A percentile compares a stretch with the other conserved stretches of the same genome.
phyloP scores from a whole-genome alignment of 2,797 vertebrate species.

The Cynodonichthys magdalenae region DNA sequence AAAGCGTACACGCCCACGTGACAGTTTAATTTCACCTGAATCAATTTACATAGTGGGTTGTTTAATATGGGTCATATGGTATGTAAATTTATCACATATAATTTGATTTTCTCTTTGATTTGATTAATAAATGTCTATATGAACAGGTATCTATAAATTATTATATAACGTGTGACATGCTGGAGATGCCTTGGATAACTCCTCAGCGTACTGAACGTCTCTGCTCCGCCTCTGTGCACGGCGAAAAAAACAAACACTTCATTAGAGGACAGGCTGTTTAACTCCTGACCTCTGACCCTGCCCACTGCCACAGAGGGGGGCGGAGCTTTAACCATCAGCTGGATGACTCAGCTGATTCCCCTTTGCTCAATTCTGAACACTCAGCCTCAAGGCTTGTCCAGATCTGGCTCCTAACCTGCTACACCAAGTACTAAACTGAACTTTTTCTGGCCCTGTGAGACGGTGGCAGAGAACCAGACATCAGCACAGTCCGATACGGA shows the following conservation, averaged over 20 bases:
- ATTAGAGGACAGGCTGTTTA: conserved; percentile 59
- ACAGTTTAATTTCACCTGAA: conserved; percentile 74
- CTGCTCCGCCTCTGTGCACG: conserved; percentile 58
- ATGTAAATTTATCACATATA: conserved; percentile 75
- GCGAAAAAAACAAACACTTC: conserved; percentile 60
- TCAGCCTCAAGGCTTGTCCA: conserved; percentile 56
- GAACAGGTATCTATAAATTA: conserved; percentile 76
- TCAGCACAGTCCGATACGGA: conserved; percentile 60
- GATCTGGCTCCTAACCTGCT: conserved; percentile 52
- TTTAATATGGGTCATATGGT: conserved; percentile 77
- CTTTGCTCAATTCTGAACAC: conserved; percentile 52
- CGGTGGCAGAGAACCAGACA: conserved; percentile 57
- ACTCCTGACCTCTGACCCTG: conserved; percentile 62
- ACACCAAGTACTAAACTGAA: conserved; percentile 62
- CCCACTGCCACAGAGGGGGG: conserved; percentile 66
- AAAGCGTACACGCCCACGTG: conserved; percentile 73
- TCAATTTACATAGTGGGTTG: conserved; percentile 77
- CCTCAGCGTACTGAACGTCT: conserved; percentile 64
- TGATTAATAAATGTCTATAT: conserved; percentile 75
- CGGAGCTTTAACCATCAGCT: conserved; percentile 52
- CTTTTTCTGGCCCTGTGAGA: conserved; percentile 25
- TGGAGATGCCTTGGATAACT: conserved; percentile 74
- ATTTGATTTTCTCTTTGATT: conserved; percentile 66
- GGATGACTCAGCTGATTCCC: conserved; percentile 46
- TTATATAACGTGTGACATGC: conserved; percentile 71